Evolutionary conservation across 1,140 invertebrate species (phyloP).

Genomic region (Anastrepha ludens): DNA sequence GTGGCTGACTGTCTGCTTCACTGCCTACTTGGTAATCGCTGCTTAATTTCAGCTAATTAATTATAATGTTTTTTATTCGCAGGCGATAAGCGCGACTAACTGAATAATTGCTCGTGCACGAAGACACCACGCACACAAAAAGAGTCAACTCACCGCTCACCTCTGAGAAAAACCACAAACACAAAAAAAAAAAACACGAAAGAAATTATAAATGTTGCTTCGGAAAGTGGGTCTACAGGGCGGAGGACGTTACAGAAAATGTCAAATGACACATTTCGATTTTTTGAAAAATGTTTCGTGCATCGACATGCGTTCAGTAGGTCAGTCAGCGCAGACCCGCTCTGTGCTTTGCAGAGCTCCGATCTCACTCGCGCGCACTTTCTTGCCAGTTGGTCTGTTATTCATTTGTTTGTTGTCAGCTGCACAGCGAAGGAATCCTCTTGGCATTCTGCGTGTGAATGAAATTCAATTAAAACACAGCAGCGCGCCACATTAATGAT

Average conservation of each 20-base stretch:
- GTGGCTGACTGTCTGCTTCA: constrained; percentile 35
- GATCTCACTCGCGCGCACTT: constrained; percentile 3
- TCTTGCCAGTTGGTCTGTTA: background rate
- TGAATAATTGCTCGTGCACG: constrained; percentile 51
- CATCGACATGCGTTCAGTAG: background rate
- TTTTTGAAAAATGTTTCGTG: background rate
- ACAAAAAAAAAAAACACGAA: background rate
- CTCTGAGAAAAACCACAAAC: background rate
- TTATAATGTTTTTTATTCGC: constrained; percentile 49
- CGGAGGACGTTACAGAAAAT: background rate
- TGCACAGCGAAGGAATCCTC: background rate
- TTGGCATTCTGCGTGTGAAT: constrained; percentile 29
- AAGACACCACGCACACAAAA: constrained; percentile 22
- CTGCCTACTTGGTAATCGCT: constrained; percentile 50
- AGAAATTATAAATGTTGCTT: background rate
- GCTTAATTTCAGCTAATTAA: constrained; percentile 54
- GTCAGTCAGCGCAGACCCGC: background rate
- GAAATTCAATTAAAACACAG: constrained; percentile 54
- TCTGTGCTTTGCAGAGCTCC: background rate
- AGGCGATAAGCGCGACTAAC: constrained; percentile 40
- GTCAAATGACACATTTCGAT: constrained; percentile 44
- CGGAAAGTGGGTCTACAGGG: background rate
- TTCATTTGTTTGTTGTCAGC: constrained; percentile 12
- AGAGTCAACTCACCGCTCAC: too few relatives aligned
- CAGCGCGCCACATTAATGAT: constrained; percentile 52